Conservation (phyloP, 1,140 invertebrate genomes). For the Riptortus pedestris region DNA sequence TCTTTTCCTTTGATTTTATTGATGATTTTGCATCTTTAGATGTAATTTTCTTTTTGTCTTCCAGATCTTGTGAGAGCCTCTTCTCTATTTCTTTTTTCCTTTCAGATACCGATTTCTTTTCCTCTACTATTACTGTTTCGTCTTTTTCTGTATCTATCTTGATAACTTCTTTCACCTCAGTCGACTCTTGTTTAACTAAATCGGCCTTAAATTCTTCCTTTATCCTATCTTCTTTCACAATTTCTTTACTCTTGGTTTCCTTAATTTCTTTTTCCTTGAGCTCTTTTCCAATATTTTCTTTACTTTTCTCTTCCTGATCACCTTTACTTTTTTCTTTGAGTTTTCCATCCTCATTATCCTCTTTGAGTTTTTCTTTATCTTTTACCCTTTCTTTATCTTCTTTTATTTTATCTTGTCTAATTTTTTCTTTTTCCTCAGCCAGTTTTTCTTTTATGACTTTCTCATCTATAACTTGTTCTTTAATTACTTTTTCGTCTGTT, state of each 20-base stretch:
- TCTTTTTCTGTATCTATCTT: conserved; percentile 39
- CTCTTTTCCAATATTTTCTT: too few species aligned
- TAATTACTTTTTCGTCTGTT: not conserved
- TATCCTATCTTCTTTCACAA: not conserved
- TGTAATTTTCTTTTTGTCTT: conserved; percentile 38
- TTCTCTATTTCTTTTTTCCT: conserved; percentile 57
- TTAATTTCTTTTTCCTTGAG: too few species aligned
- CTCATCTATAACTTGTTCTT: conserved; percentile 26
- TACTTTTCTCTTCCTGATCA: not conserved
- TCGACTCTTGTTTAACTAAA: conserved; percentile 39
- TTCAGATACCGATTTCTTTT: conserved; percentile 53
- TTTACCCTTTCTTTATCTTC: not conserved
- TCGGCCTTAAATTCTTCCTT: not conserved
- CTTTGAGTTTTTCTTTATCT: not conserved
- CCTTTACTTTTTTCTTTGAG: not conserved
- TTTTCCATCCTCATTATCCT: conserved; percentile 1
- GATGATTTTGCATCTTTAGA: conserved; percentile 21
- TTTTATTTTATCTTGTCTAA: not conserved
- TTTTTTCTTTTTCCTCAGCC: not conserved
- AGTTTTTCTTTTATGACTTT: conserved; percentile 28
- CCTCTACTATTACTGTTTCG: conserved; percentile 32
- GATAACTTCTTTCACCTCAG: conserved; percentile 48
- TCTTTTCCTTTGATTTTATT: conserved; percentile 40
- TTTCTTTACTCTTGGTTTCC: too few species aligned
- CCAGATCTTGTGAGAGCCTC: conserved; percentile 48